Conservation (phyloP, 2,888 invertebrate genomes). For the Coremacera marginata region DNA sequence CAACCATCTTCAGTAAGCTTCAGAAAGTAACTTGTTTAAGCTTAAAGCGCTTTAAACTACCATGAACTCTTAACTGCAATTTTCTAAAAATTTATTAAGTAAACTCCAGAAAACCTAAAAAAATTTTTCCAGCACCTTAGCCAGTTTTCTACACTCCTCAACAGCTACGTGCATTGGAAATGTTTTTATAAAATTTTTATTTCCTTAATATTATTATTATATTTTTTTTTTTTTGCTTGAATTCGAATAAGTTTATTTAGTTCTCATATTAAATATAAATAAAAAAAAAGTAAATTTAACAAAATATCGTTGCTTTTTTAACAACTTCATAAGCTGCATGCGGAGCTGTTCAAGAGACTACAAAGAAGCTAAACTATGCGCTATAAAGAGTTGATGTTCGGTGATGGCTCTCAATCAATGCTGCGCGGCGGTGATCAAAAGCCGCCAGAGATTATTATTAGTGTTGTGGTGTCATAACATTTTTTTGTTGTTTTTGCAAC, state of each 20-base stretch:
- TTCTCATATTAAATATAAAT: neutral
- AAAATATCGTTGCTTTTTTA: neutral
- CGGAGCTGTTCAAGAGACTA: neutral
- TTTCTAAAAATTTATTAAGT: no score
- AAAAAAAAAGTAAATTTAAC: neutral
- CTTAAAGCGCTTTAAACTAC: no score
- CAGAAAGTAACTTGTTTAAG: no score
- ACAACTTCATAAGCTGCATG: neutral
- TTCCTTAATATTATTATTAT: no score
- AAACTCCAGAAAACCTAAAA: no score
- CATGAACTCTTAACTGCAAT: no score
- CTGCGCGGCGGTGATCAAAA: constrained; percentile 9
- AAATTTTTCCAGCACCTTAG: no score
- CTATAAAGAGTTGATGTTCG: neutral
- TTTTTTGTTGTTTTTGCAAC: constrained; percentile 24
- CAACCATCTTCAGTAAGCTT: no score
- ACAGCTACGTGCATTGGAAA: neutral
- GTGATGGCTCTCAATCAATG: neutral
- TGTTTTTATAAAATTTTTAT: neutral
- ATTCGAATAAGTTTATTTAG: neutral
- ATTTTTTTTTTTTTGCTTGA: no score
- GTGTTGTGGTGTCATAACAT: neutral
- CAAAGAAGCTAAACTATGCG: neutral
- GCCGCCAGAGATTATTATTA: neutral
- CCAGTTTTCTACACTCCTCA: neutral